Evolutionary conservation across 2,113 vertebrate species (phyloP), one percentile per base, ranked within the genome.

Genomic region (Stomatorhinus ivindoensis): DNA sequence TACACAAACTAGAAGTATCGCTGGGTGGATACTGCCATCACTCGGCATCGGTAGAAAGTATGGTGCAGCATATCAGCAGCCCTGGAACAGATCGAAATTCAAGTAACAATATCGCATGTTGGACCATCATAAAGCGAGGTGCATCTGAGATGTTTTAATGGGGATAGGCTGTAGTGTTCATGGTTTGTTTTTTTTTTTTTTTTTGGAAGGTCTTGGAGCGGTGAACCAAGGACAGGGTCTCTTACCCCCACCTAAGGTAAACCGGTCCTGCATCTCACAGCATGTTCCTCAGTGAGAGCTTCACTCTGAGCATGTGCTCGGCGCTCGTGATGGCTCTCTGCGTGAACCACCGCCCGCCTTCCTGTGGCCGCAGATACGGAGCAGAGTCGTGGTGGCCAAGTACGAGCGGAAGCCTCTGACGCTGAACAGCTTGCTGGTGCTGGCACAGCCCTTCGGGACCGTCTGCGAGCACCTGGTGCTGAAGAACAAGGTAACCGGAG

Each of bases 301-400:
- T 31, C 61, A 0, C 3, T 31, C 61, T 31, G n/a, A 4, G n/a
- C n/a, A 7, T 13, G 61, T 31, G 61, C 55, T 58, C 21, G 9
- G 9, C 1, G 61, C 55, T 58, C 0, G 58, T 27, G n/a, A 27
- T 11, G 9, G n/a, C 27, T 13, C 1, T 1, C 27, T 1, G 24
- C 2, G 2, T n/a, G 58, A 13, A 13, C 27, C 3, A 47, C 50
- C 17, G 2, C 50, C 44, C 2, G 10, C 61, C 87, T 47, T 76
- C 42, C 48, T 35, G 10, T 46, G 24, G 21, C 48, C 10, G 58
- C 86, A 96, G 95, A 61, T 94, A 85, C 94, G 94, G 48, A 94
- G 94, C 93, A 90, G 94, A 19, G 95, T 96, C 27, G 95, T 96
- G 53, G 95, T 96, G 90, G 95, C 94, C 50, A 95, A 95, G 85